Percentiles rank a stretch among this genome's conserved stretches.
Evolutionary conservation across 2,797 vertebrate species (phyloP).

Genomic region (Chromobotia macracanthus): DNA sequence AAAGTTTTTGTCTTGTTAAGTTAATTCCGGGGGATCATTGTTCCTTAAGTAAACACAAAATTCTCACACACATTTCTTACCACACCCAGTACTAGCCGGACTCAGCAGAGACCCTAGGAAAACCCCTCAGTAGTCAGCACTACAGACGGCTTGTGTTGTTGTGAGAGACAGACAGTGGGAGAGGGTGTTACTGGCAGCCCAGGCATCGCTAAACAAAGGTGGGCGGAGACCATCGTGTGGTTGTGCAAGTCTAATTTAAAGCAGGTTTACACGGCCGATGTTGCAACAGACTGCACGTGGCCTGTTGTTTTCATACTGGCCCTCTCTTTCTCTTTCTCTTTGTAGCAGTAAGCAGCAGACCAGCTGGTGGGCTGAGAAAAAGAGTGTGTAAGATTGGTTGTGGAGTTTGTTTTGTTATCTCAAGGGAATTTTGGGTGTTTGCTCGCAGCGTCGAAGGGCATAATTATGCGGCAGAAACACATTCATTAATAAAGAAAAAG

Average conservation of each 20-base stretch:
- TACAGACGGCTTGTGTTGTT: constrained; percentile 13
- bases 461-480: constrained; percentile 23
- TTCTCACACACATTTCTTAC: constrained; percentile 16
- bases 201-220: constrained; percentile 10
- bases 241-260: constrained; percentile 77
- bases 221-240: background rate
- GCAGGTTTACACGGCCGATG: constrained; percentile 48
- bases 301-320: constrained; percentile 42
- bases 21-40: background rate
- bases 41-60: constrained; percentile 22
- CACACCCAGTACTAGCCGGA: background rate
- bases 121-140: constrained; percentile 10
- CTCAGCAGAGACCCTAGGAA: background rate
- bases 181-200: constrained; percentile 13
- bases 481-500: constrained; percentile 17
- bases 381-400: constrained; percentile 76
- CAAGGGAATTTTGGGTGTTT: constrained; percentile 54
- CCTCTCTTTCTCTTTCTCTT: constrained; percentile 43
- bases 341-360: constrained; percentile 67
- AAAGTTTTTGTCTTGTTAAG: background rate
- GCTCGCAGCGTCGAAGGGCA: background rate
- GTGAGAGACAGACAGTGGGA: constrained; percentile 7
- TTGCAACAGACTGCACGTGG: constrained; percentile 62
- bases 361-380: constrained; percentile 82
- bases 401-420: constrained; percentile 67